Evolutionary conservation across 1,140 invertebrate genomes (phyloP).

Genomic region (Aphis craccivora): DNA sequence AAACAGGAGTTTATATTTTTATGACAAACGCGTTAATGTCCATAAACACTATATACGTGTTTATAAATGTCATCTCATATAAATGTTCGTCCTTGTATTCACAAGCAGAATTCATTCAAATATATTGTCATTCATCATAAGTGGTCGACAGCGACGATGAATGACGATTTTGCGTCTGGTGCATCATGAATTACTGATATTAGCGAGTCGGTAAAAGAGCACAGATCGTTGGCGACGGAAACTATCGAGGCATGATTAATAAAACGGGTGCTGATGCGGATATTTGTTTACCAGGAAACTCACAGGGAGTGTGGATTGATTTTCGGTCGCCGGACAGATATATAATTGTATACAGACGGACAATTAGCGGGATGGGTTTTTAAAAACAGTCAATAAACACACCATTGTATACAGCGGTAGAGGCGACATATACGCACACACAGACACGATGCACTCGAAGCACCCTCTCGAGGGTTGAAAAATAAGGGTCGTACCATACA

Average conservation of each 20-base stretch:
- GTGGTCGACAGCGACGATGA: neutral
- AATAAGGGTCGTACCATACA: neutral
- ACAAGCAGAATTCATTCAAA: neutral
- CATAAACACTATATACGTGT: neutral
- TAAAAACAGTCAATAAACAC: slow-evolving; percentile 47
- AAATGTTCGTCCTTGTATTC: neutral
- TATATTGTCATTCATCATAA: neutral
- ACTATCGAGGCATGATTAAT: slow-evolving; percentile 24
- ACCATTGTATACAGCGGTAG: neutral
- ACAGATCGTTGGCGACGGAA: too few species aligned
- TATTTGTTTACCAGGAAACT: neutral
- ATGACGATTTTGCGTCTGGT: neutral
- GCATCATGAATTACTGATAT: neutral
- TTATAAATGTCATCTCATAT: neutral
- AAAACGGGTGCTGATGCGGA: neutral
- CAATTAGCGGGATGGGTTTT: slow-evolving; percentile 53
- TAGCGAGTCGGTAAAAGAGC: neutral
- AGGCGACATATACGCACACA: neutral
- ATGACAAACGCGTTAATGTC: neutral
- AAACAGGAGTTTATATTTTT: neutral
- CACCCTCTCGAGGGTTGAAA: neutral
- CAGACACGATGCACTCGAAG: neutral
- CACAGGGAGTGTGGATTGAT: neutral
- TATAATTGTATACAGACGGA: neutral
- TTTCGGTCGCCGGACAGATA: neutral